A percentile compares a stretch with the other conserved stretches of the same genome.
Conservation (phyloP, 2,888 invertebrate genomes). For the Caenorhabditis parvicauda region DNA sequence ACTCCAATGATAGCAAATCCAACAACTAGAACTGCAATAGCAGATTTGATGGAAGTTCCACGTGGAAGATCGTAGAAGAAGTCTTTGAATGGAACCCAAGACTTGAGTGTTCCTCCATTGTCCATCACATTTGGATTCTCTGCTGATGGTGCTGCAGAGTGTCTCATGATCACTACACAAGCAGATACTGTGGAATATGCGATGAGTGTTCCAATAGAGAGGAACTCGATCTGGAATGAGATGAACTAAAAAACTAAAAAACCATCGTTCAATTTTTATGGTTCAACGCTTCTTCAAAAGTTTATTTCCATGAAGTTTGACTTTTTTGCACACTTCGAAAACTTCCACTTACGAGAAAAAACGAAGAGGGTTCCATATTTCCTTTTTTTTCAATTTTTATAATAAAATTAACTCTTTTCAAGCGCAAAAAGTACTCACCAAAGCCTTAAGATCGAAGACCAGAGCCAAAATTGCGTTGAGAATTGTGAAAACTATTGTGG, state of each 20-base stretch:
- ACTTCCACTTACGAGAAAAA: too few species aligned
- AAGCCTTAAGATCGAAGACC: conserved; percentile 58
- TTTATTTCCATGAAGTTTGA: neutral
- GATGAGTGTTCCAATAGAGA: conserved; percentile 12
- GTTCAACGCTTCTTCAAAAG: neutral
- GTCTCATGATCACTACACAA: conserved; percentile 12
- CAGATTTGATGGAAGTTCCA: conserved; percentile 15
- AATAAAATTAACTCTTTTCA: too few species aligned
- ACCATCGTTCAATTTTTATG: neutral
- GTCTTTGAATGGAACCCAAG: conserved; percentile 15
- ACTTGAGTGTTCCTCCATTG: conserved; percentile 13
- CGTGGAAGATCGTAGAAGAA: conserved; percentile 5
- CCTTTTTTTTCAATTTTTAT: too few species aligned
- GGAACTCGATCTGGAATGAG: conserved; percentile 1
- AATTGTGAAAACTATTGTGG: conserved; percentile 52
- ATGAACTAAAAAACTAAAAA: neutral
- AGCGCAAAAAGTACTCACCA: conserved; percentile 52
- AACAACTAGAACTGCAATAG: conserved; percentile 5
- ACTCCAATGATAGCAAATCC: conserved; percentile 21
- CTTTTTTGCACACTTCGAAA: too few species aligned
- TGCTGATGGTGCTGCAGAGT: conserved; percentile 8
- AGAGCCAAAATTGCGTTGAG: conserved; percentile 60
- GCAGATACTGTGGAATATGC: conserved; percentile 25
- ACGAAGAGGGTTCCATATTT: too few species aligned
- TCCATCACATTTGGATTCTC: conserved; percentile 6